Evolutionary conservation across 2,888 invertebrate species (phyloP).

Genomic region (Alitta virens): DNA sequence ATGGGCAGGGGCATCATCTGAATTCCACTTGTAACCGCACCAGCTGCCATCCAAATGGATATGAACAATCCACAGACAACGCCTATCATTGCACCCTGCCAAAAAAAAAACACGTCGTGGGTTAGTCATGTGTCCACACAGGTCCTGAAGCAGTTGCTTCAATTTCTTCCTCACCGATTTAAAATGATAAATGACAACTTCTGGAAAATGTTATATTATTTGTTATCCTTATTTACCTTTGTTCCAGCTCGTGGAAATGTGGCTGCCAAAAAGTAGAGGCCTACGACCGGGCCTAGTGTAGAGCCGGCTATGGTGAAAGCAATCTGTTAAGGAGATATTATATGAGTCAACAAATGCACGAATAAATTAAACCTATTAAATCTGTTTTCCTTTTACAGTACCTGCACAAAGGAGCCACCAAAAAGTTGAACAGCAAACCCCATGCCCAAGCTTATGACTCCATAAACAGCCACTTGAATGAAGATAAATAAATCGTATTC

Average conservation of each 20-base stretch:
- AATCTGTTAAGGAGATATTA: slow-evolving; percentile 1
- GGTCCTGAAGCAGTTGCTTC: no score
- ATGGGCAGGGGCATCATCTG: not conserved
- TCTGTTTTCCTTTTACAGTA: no score
- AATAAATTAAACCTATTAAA: no score
- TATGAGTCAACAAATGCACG: no score
- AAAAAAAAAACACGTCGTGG: no score
- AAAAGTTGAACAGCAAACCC: slow-evolving; percentile 6
- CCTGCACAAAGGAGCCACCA: slow-evolving; percentile 11
- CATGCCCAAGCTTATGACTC: slow-evolving; percentile 3
- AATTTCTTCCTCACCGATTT: no score
- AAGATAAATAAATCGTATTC: no score
- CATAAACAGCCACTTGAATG: slow-evolving; percentile 10
- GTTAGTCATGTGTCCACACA: no score
- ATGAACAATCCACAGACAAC: not conserved
- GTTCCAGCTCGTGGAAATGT: slow-evolving; percentile 8
- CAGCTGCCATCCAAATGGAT: slow-evolving; percentile 9
- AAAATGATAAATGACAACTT: no score
- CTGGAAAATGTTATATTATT: no score
- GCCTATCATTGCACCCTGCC: slow-evolving; percentile 12
- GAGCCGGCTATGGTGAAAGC: slow-evolving; percentile 6
- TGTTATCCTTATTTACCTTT: no score
- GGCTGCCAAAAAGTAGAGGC: slow-evolving; percentile 7
- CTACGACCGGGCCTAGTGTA: slow-evolving; percentile 3
- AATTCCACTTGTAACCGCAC: not conserved